Base-by-base conservation (phyloP, 2,888 invertebrate genomes). In the Hyppa rectilinea region DNA sequence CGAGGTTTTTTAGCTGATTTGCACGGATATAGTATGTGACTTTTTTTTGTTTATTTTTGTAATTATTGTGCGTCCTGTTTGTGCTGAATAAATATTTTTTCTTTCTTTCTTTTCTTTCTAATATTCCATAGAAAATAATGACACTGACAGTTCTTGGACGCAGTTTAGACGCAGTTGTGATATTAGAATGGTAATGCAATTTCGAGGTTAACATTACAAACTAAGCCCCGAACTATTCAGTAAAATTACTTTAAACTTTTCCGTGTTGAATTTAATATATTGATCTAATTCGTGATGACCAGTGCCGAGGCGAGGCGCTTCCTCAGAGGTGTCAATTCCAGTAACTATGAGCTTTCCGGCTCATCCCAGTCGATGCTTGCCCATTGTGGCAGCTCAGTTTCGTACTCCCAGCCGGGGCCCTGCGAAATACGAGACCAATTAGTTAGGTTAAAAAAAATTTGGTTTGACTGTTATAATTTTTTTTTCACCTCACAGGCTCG, bases 321-420 rank as follows among this genome's bases (percentile, higher is more conserved):
- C 88, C 85, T 81, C 84, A 92, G 85, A 84, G 91, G 89, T 87
- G 88, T 87, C 81, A 91, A 79, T 83, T 90, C 90, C 85, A 89
- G 89, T 88, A 84, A 95, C 95, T 95, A 96, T 93, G 95, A 95
- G 79, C 71, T 89, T 38, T 97, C 97, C 53, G 96, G 96, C 87
- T 98, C 98, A 71, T 96, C 96, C 98, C 98, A 99, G 85, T 98
- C 98, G 62, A 97, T 97, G 89, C 96, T 96, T 47, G 99, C 99
- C 99, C 99, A 99, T 66, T 97, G 97, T 0, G 99, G 99, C 85
- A 99, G 96, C 89, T 98, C 97, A 2, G 99, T 99, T 94, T 98
- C 98, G 93, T 98, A 99, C 88, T 98, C 98, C 99, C 99, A 99
- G 59, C 98, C 99, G 69, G 98, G 98, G 43, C 99, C 99, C 98